Conservation (phyloP, 1,140 invertebrate species). For the Drosophila teissieri region DNA sequence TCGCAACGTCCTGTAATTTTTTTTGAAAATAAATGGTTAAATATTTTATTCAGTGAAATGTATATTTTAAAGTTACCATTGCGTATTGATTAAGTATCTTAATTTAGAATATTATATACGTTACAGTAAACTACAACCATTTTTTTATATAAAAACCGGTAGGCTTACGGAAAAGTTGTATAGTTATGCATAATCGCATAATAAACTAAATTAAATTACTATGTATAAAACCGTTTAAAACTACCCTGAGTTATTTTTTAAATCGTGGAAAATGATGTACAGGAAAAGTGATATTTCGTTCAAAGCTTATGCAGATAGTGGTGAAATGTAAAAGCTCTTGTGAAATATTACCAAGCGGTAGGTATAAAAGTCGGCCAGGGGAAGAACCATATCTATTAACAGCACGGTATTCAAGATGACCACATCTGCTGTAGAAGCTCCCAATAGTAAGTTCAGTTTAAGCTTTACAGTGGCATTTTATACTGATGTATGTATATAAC, state of each 20-base stretch:
- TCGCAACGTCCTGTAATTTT: constrained; percentile 14
- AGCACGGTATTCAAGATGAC: neutral
- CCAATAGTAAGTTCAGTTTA: constrained; percentile 13
- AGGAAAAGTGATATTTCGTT: too few species aligned
- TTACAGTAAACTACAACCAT: neutral
- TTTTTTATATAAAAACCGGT: neutral
- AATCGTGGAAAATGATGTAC: too few species aligned
- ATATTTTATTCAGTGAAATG: neutral
- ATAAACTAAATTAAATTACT: too few species aligned
- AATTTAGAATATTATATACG: neutral
- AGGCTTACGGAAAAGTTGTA: neutral
- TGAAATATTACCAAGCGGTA: neutral
- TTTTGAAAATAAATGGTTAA: constrained; percentile 16
- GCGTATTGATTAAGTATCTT: neutral
- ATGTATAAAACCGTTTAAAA: too few species aligned
- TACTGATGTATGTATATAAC: too few species aligned
- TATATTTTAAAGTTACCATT: neutral
- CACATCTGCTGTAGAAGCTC: constrained; percentile 2
- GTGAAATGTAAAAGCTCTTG: constrained; percentile 13
- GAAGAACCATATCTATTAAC: neutral
- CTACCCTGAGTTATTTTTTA: too few species aligned
- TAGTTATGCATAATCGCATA: too few species aligned
- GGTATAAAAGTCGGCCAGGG: constrained; percentile 6
- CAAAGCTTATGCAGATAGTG: constrained; percentile 1
- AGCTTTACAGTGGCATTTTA: too few species aligned